Base-by-base conservation (phyloP, 2,797 vertebrate genomes). In the Sciaenops ocellatus region DNA sequence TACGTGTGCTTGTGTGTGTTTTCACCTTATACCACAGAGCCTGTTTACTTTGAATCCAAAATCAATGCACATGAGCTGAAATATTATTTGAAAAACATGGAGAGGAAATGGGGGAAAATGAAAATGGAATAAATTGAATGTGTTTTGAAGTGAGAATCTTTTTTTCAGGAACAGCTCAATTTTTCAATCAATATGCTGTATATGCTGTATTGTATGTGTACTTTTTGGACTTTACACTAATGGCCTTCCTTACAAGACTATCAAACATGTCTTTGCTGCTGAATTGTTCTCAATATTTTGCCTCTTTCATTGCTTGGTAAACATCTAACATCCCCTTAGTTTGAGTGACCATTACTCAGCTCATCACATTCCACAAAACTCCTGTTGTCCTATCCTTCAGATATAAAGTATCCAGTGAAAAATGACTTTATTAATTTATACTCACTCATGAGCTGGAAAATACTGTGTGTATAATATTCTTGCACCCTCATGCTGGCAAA, bases 31-130 rank as follows among this genome's bases (percentile, higher is more conserved):
- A 20, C 11, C 8, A 57, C 18, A 47, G 20, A 72, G 48, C 41
- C 11, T 24, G 62, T 63, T 76, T n/a, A 22, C 18, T 47, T 47
- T n/a, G n/a, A 71, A 50, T 34, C 13, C 42, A 67, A 89, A 85
- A 90, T 87, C 72, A 62, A 73, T 82, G 68, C 12, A 68, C 69
- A 68, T 56, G 16, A 78, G 54, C 57, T 41, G 9, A 54, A 71
- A 61, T 46, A 51, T 68, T 61, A 38, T 51, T 59, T 34, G 7
- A 8, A 26, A 73, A 70, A 9, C 47, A 68, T 6, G 28, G 24
- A 62, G 56, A 16, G 22, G 50, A 75, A 60, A 61, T 28, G 2
- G 22, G 46, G 51, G 16, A 11, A 30, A 30, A 30, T 30, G 6
- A 38, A 34, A 38, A 38, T 38, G 20, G 17, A 3, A 54, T 42